phyloP scores from a whole-genome alignment of 2,113 vertebrate genomes.

The Pitta sordida region DNA sequence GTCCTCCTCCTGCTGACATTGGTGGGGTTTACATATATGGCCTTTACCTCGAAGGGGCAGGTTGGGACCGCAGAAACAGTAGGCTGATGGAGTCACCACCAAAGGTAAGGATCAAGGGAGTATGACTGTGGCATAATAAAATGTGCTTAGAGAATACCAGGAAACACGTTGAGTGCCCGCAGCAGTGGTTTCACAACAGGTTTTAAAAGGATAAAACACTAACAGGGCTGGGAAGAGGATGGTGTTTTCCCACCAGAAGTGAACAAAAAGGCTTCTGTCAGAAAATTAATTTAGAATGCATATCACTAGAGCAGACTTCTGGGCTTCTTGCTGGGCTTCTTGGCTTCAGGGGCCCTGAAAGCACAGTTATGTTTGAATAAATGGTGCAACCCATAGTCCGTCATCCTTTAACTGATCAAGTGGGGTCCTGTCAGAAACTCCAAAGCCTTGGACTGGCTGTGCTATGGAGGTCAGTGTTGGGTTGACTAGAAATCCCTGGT shows the following conservation, averaged over 20 bases:
- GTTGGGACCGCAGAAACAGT: slow-evolving; percentile 77
- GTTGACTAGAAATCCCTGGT: background rate
- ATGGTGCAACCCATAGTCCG: background rate
- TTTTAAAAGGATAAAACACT: background rate
- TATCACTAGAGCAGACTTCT: background rate
- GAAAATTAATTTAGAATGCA: background rate
- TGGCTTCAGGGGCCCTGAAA: background rate
- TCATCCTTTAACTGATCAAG: background rate
- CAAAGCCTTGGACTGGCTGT: background rate
- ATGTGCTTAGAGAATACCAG: background rate
- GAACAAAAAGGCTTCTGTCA: background rate
- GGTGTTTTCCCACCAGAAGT: background rate
- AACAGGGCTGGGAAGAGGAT: background rate
- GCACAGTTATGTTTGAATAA: background rate
- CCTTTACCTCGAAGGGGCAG: slow-evolving; percentile 81
- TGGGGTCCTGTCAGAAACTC: background rate
- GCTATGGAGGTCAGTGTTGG: background rate
- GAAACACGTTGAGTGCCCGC: background rate
- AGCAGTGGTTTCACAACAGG: background rate
- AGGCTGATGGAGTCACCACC: slow-evolving; percentile 73
- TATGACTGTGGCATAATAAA: background rate
- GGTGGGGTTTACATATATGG: slow-evolving; percentile 83
- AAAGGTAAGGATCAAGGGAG: slow-evolving; percentile 63
- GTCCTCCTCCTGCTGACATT: slow-evolving; percentile 74
- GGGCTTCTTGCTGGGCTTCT: background rate